Base-by-base conservation (phyloP, 2,113 vertebrate genomes). In the Semnopithecus entellus region DNA sequence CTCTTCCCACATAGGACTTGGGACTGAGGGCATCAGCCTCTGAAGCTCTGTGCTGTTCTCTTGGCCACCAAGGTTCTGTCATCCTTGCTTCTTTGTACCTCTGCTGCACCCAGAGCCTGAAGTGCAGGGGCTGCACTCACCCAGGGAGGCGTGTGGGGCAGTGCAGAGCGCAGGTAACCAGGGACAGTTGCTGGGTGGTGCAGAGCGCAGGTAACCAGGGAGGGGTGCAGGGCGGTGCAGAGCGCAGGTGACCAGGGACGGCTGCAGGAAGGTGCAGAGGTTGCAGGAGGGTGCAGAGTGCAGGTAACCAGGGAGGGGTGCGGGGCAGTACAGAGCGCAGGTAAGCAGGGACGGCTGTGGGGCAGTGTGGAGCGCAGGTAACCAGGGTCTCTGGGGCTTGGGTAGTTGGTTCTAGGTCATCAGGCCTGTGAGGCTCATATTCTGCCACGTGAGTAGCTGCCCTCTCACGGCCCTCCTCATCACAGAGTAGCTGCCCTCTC, bases 11-110 rank as follows among this genome's bases (percentile, higher is more conserved):
- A 0, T 1, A 25, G 73, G 25, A 80, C 30, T 12, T 0, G 1
- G 5, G 38, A 40, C 38, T 23, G 7, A 32, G 66, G 59, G 40
- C 35, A 40, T 55, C 3, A 1, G 38, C 23, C 61, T 38, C 38
- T 35, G 10, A 27, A 23, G 2, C 55, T 23, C n/a, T 11, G 27
- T 4, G 10, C 18, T n/a, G n/a, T 23, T 27, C 66, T 22, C 61
- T 30, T 11, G 5, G 1, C 14, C 0, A 0, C 0, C 17, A 5
- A 6, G 18, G 38, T 43, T 86, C 45, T 22, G 18, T 27, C 20
- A 5, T 4, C 75, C 14, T 35, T 43, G 1, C 8, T 13, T 27
- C 48, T n/a, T 43, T n/a, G 59, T 2, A 6, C 18, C 84, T 32
- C 32, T 30, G 4, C n/a, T 25, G 40, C 27, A 48, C 64, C 50